A percentile compares a stretch with the other conserved stretches of the same genome.
These are phyloP conservation scores for Ditula angustiorana DNA, from an alignment of 2,888 invertebrate species.

Conservation along the genomic window DNA sequence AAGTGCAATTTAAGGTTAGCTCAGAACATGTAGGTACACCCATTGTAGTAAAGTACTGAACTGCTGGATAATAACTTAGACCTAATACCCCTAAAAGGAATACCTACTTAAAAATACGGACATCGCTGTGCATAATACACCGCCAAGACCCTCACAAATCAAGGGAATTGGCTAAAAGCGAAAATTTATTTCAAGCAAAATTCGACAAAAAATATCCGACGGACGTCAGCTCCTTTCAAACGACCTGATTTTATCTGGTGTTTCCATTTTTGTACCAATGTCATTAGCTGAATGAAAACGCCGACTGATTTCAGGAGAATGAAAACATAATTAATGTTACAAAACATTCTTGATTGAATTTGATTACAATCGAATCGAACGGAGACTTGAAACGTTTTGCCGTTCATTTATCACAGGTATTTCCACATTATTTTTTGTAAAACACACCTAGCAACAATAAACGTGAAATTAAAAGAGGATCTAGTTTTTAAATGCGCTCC, in stretches of 20 bases:
- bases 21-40: neutral
- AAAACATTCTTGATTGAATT: slow-evolving; percentile 27
- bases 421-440: neutral
- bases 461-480: too few relatives aligned
- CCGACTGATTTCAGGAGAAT: slow-evolving; percentile 7
- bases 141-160: slow-evolving; percentile 38
- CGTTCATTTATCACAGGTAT: neutral
- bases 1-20: neutral
- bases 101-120: slow-evolving; percentile 33
- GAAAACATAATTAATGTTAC: slow-evolving; percentile 17
- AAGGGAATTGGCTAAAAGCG: slow-evolving; percentile 36
- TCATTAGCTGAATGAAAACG: slow-evolving; percentile 29
- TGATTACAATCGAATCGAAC: slow-evolving; percentile 20
- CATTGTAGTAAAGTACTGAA: neutral
- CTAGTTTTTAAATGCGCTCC: too few relatives aligned
- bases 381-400: neutral
- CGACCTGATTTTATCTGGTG: slow-evolving; percentile 34
- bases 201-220: slow-evolving; percentile 36
- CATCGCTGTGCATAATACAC: slow-evolving; percentile 36
- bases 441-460: neutral
- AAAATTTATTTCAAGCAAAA: slow-evolving; percentile 37
- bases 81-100: slow-evolving; percentile 31
- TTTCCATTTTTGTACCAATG: slow-evolving; percentile 28
- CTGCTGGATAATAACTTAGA: neutral
- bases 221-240: slow-evolving; percentile 34